Base-by-base conservation (phyloP, 2,888 invertebrate species). In the Melinaea marsaeus region DNA sequence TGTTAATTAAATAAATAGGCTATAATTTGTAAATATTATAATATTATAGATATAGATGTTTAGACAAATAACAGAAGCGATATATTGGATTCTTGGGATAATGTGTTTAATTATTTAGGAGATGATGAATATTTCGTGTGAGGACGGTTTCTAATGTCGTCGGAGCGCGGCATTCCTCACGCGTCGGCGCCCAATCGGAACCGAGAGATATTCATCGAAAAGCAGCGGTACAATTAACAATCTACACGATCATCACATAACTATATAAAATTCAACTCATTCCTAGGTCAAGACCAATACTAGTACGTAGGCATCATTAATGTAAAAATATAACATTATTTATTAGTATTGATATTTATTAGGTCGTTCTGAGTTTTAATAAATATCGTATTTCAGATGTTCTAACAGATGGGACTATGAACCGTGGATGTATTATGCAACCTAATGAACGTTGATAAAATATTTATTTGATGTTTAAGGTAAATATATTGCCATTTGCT, bases 161-260 rank as follows among this genome's bases (percentile, higher is more conserved):
- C 83, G 76, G 77, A 83, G 83, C 85, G 85, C 75, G 78, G 78
- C 85, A 88, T 88, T 82, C 86, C 84, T 75, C 81, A 81, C 84
- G 84, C 87, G 87, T 79, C 81, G 78, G 83, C 72, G 78, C 72
- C 84, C 86, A 86, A 79, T 86, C 82, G 88, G 87, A 87, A 88
- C 88, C 84, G 77, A 80, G 73, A 82, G 81, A 84, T 85, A 83
- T 82, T 77, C 80, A 78, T 69, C 68, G 68, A 59, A 57, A 56
- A 55, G 55, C 46, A 66, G 70, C 61, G 63, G 58, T 57, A 51
- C 51, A 51, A 51, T 51, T 51, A 51, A 42, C 42, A 9, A 56
- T 32, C 57, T 42, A 55, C 61, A 47, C 51, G 47, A 34, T 59
- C 46, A 33, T 32, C 57, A 54, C 48, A 22, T 13, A 45, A 33